Base-by-base conservation (phyloP, 2,113 vertebrate species). In the Ptilorrhoa leucosticta region DNA sequence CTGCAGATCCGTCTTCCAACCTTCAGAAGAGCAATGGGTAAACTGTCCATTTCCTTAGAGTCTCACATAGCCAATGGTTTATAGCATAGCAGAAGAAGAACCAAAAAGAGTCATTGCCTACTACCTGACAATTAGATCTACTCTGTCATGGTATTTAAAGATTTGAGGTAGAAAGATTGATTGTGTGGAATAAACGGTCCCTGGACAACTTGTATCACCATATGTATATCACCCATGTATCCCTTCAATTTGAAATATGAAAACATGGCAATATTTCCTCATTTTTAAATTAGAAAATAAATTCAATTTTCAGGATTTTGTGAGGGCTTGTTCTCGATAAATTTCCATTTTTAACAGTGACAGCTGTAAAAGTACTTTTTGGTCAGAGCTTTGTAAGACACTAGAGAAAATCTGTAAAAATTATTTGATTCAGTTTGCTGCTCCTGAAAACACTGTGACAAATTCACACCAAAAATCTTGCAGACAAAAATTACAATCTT, bases 251-350 rank as follows among this genome's bases (percentile, higher is more conserved):
- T 92, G 22, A 85, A 87, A 73, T 35, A 35, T 4, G n/a, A n/a
- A n/a, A 53, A 44, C 11, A 21, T 12, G 4, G 6, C 21, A 42
- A 45, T 33, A 35, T n/a, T 47, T 77, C 14, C 28, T 79, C 3
- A 50, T n/a, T 94, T 84, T 51, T 44, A 48, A 82, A 84, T 54
- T 21, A 65, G 11, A 61, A 90, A 79, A 40, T 30, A 72, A 82
- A 48, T 47, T 60, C 6, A 63, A 19, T 50, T 76, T 33, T 76
- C 60, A 70, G 27, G 37, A 58, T 77, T 90, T 82, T 76, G 11
- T 73, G 39, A 77, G 5, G 9, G 4, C 3, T 69, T 47, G 39
- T 26, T 50, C 30, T 65, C 0, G 0, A 65, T 70, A 79, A 66
- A 53, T 35, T 77, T 48, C 19, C 4, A 31, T 39, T 90, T 83